Conservation (phyloP, 2,113 vertebrate species). For the Hoplias malabaricus region DNA sequence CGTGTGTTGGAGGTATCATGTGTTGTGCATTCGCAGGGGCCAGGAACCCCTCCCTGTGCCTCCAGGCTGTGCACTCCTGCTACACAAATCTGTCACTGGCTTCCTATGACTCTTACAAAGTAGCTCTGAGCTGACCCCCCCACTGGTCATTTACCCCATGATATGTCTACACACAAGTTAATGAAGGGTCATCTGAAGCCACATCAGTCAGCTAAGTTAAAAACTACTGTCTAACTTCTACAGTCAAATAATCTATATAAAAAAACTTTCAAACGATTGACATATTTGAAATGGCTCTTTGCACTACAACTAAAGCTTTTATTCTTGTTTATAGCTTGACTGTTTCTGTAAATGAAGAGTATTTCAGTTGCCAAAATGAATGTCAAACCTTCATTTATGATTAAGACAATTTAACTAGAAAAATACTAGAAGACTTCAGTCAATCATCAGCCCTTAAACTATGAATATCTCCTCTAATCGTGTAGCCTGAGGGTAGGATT, state of each 20-base stretch:
- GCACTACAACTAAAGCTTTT: no score
- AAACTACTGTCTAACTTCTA: not conserved
- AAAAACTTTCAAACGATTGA: not conserved
- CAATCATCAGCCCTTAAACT: not conserved
- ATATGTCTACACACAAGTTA: not conserved
- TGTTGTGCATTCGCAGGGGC: slow-evolving; percentile 3
- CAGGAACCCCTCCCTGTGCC: slow-evolving; percentile 10
- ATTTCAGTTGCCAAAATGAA: not conserved
- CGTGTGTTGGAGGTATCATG: slow-evolving; percentile 25
- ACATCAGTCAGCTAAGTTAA: not conserved
- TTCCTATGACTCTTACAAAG: slow-evolving; percentile 27
- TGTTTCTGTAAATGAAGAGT: not conserved
- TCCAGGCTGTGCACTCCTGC: slow-evolving; percentile 39
- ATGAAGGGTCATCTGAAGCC: not conserved
- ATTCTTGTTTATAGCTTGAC: no score
- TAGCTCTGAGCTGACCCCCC: slow-evolving; percentile 3
- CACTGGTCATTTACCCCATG: slow-evolving; percentile 1
- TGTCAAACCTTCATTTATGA: not conserved
- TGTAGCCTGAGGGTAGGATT: not conserved
- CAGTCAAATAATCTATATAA: not conserved
- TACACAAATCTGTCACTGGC: slow-evolving; percentile 43
- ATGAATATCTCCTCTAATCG: not conserved
- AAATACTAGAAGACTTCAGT: not conserved
- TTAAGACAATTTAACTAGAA: not conserved
- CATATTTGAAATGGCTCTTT: no score